Percentiles rank a stretch among this genome's conserved stretches.
phyloP scores from a whole-genome alignment of 2,113 vertebrate species.

The Nasalis larvatus region DNA sequence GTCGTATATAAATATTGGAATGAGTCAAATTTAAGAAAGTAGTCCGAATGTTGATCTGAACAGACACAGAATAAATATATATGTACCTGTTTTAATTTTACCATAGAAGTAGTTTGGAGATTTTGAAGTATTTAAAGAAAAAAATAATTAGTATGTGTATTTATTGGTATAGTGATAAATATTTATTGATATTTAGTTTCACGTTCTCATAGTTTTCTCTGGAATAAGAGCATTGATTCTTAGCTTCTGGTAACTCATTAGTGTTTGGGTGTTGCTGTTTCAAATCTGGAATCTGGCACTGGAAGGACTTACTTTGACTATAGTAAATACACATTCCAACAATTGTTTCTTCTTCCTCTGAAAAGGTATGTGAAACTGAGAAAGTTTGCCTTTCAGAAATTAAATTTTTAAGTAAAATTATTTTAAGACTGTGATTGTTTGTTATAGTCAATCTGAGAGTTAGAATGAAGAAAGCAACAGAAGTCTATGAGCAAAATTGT shows the following conservation, averaged over 20 bases:
- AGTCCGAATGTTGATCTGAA: not conserved
- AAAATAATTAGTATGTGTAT: not conserved
- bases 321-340: not conserved
- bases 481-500: not conserved
- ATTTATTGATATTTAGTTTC: not conserved
- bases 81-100: not conserved
- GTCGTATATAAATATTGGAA: conserved; percentile 12
- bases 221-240: not conserved
- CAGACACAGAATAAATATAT: not conserved
- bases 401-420: not conserved
- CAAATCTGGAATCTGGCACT: not conserved
- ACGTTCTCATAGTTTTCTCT: not conserved
- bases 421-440: not conserved
- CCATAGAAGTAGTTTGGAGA: not conserved
- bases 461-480: not conserved
- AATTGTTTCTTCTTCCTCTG: not conserved
- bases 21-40: conserved; percentile 32
- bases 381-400: not conserved
- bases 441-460: not conserved
- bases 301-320: not conserved
- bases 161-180: not conserved
- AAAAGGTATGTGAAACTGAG: not conserved
- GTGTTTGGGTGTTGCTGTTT: not conserved
- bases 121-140: conserved; percentile 5
- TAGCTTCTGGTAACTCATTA: not conserved